Evolutionary conservation across 2,797 vertebrate species (phyloP), one percentile per base, ranked within the genome.

Genomic region (Cetoscarus ocellatus): DNA sequence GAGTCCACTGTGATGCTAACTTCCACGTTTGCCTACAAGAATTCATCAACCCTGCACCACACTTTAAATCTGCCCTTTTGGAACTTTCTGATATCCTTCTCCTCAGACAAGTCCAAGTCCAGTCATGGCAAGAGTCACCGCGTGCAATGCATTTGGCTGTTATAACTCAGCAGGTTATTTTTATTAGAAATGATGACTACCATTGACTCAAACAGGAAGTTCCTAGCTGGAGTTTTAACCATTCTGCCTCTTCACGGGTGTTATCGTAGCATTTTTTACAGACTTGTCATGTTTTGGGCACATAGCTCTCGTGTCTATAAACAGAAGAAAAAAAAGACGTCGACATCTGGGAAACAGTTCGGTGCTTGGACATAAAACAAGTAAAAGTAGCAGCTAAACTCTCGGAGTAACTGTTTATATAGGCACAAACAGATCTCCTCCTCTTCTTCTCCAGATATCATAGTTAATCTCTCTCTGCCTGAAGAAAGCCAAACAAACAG

Each of bases 401-500:
- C 12, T 51, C 19, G 1, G 6, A 48, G 11, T 51, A 14, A 8
- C 5, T 51, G 27, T 35, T 34, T 7, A 34, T 5, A 27, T 5
- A 27, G 49, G 49, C 49, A 50, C 10, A 50, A 27, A 27, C 43
- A 51, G 13, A 62, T 11, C 11, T 35, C 8, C 14, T 35, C 10
- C 50, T 0, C 40, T 50, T 48, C 13, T 51, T 10, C 15, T 2
- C 34, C 27, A 44, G 15, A 35, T 10, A 5, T 54, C 9, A 4
- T 18, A 62, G 48, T 34, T 54, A 2, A 49, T 70, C 50, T 54
- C 40, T 67, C 48, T 50, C 50, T 12, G 7, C 60, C 64, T 78
- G 27, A 55, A 44, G 51, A 54, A 35, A 75, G 19, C 55, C 45
- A 68, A 75, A 60, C 54, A 69, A 79, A 75, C 8, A 8, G 49